Evolutionary conservation across 2,113 vertebrate genomes (phyloP).

Genomic region (Prunella fulvescens): DNA sequence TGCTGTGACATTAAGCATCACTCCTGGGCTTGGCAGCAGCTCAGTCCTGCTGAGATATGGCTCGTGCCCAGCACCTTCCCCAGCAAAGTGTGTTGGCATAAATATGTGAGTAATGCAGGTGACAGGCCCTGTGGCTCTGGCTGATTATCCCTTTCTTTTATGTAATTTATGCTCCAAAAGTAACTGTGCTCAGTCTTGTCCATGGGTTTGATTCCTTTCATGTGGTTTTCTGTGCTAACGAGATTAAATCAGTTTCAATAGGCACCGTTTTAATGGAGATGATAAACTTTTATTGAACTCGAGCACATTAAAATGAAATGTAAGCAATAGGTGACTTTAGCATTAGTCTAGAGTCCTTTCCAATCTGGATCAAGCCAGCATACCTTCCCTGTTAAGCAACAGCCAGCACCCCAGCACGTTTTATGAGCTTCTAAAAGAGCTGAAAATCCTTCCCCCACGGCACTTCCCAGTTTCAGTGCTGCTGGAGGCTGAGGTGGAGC

Average conservation of each 20-base stretch:
- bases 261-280: slow-evolving; percentile 75
- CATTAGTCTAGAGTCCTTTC: slow-evolving; percentile 66
- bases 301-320: slow-evolving; percentile 80
- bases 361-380: slow-evolving; percentile 68
- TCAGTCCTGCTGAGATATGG: slow-evolving; percentile 45
- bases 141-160: slow-evolving; percentile 31
- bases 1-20: slow-evolving; percentile 71
- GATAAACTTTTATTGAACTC: slow-evolving; percentile 84
- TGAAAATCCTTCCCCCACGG: not conserved
- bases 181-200: slow-evolving; percentile 46
- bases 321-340: slow-evolving; percentile 80
- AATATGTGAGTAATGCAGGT: slow-evolving; percentile 51
- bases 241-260: slow-evolving; percentile 80
- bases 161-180: slow-evolving; percentile 55
- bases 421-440: slow-evolving; percentile 67
- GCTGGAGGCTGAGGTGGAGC: not conserved
- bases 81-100: not conserved
- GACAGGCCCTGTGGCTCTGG: not conserved
- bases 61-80: slow-evolving; percentile 49
- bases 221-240: slow-evolving; percentile 73
- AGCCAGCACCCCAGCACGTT: slow-evolving; percentile 53
- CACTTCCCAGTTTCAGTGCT: not conserved
- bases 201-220: slow-evolving; percentile 70
- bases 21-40: slow-evolving; percentile 54
- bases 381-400: slow-evolving; percentile 71